phyloP scores from a whole-genome alignment of 2,888 invertebrate genomes.

The Baronia brevicornis region DNA sequence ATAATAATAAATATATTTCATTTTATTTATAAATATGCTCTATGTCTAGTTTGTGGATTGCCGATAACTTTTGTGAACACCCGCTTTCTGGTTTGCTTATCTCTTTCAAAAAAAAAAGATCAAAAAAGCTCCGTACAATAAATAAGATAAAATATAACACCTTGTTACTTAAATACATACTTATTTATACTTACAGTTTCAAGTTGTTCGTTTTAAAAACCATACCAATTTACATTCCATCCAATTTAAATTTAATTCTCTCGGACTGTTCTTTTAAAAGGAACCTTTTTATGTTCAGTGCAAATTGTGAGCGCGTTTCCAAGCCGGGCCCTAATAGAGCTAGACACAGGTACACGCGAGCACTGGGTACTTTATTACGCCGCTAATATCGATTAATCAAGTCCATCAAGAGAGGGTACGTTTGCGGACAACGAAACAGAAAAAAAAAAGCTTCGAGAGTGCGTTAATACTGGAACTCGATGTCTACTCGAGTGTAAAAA shows the following conservation, averaged over 20 bases:
- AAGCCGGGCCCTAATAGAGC: conserved; percentile 14
- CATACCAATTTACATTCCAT: conserved; percentile 6
- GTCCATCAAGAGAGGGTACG: conserved; percentile 28
- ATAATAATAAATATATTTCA: too few relatives aligned
- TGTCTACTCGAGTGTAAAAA: conserved; percentile 16
- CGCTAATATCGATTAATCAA: conserved; percentile 55
- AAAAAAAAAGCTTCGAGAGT: conserved; percentile 22
- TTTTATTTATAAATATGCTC: too few relatives aligned
- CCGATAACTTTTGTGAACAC: too few relatives aligned
- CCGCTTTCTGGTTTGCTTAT: too few relatives aligned
- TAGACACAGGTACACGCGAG: conserved; percentile 12
- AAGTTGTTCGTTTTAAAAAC: too few relatives aligned
- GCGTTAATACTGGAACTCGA: conserved; percentile 24
- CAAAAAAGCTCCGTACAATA: too few relatives aligned
- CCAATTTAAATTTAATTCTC: conserved; percentile 14
- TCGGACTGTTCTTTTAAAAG: conserved; percentile 14
- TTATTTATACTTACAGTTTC: too few relatives aligned
- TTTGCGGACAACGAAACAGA: conserved; percentile 32
- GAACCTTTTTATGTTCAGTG: too few relatives aligned
- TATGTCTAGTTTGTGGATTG: too few relatives aligned
- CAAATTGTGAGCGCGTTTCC: conserved; percentile 6
- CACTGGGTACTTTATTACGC: conserved; percentile 33
- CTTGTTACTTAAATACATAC: too few relatives aligned
- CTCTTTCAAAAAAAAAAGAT: too few relatives aligned
- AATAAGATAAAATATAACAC: too few relatives aligned